Evolutionary conservation across 2,113 vertebrate species (phyloP), one percentile per base, ranked within the genome.

Genomic region (Coreoperca whiteheadi): DNA sequence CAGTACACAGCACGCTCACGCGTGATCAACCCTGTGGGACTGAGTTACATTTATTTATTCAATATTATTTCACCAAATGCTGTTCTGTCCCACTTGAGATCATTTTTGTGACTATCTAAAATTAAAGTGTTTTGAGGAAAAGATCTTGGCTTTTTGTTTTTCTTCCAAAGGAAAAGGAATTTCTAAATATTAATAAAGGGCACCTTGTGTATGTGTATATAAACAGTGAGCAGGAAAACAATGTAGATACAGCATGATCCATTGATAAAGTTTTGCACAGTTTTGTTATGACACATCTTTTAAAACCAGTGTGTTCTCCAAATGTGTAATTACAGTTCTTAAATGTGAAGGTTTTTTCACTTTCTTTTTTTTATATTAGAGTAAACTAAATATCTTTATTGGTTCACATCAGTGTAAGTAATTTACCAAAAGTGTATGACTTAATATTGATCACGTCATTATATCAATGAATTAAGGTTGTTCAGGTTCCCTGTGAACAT

Each of bases 21-120:
- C 67, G 68, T 81, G 81, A 90, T 87, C 59, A 75, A 90, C 77
- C 80, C 83, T 91, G 87, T 89, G 87, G 86, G 94, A 89, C 86
- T 90, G 79, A 60, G 73, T 91, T 92, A 72, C 76, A 87, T 91
- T 93, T 95, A 95, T 96, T 96, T 95, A 95, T 95, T 94, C 79
- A 32, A 81, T 88, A 84, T 90, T 68, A 84, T 74, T 94, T 94
- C 87, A 93, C 86, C 84, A 90, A 90, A 94, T 91, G 77, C 88
- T 92, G 90, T 94, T 91, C 76, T 91, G 87, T 90, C 86, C 87
- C 81, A 71, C 82, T 83, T 86, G 73, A 93, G 60, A 76, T 56
- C n/a, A 69, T 50, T 60, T 87, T 86, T 93, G 86, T 92, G 89
- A 90, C 82, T 84, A 93, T 88, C 81, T 84, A 34, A 77, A 87